Base-by-base conservation (phyloP, 2,888 invertebrate genomes). In the Cerceris rybyensis region DNA sequence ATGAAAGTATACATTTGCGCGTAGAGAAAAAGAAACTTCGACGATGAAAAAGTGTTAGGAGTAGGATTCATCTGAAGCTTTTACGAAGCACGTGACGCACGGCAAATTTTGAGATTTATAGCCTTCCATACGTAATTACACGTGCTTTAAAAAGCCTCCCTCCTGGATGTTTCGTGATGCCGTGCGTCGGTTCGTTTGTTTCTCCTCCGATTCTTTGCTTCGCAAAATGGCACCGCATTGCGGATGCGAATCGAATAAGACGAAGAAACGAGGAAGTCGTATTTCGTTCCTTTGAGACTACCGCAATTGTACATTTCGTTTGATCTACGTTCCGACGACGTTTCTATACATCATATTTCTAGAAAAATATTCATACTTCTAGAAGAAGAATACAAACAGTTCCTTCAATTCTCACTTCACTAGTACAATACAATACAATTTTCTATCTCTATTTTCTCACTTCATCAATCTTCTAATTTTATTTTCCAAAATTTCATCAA, bases 61-160 rank as follows among this genome's bases (percentile, higher is more conserved):
- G 61, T 76, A 66, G 82, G 85, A 87, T 87, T 86, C 87, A 86
- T 60, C 75, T 60, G 69, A 43, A 75, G 74, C 59, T 70, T 80
- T 66, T 55, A 54, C 64, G 59, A 16, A 49, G 16, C 63, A 9
- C 61, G 77, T 64, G 80, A 81, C 75, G 57, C 72, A 83, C 77
- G 85, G 82, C 83, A 88, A 89, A 86, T 84, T 70, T 76, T 50
- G 57, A 82, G 77, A 86, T 88, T 88, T 87, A 88, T 68, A 80
- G 67, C 8, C 55, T 16, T 7, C 28, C 8, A 16, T 17, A 13
- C 11, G 16, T 7, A 55, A 55, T 7, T 13, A 7, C 17, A 50
- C 16, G 60, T 7, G 5, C n/a, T 6, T 46, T 39, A n/a, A 28
- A 28, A 28, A 43, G 42, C 55, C 60, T 46, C 43, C 14, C 39